A percentile compares a stretch with the other conserved stretches of the same genome.
Conservation (phyloP, 2,888 invertebrate species). For the Diplazon laetatorius region DNA sequence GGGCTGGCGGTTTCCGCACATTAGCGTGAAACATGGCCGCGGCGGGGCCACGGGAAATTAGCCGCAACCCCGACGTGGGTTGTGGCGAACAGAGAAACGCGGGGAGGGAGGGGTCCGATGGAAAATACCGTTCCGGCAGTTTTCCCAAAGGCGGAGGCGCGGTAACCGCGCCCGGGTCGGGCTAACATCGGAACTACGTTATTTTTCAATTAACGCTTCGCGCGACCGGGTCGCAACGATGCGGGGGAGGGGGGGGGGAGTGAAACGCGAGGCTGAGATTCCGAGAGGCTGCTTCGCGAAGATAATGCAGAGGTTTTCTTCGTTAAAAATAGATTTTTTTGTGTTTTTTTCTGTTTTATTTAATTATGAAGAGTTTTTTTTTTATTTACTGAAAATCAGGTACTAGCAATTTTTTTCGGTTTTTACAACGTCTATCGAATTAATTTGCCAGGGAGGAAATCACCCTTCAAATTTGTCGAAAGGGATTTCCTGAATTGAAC, state of each 20-base stretch:
- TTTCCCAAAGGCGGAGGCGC: slow-evolving; percentile 53
- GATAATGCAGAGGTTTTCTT: slow-evolving; percentile 1
- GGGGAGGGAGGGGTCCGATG: too few relatives aligned
- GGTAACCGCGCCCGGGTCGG: slow-evolving; percentile 25
- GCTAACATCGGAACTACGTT: slow-evolving; percentile 43
- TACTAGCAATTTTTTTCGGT: too few relatives aligned
- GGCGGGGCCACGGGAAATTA: slow-evolving; percentile 62
- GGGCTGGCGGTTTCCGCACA: slow-evolving; percentile 62
- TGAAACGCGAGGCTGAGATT: slow-evolving; percentile 29
- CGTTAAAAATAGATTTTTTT: too few relatives aligned
- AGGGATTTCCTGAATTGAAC: too few relatives aligned
- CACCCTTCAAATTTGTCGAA: neutral
- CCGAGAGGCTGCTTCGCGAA: slow-evolving; percentile 3
- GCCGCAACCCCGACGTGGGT: slow-evolving; percentile 57
- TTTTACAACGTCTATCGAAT: too few relatives aligned
- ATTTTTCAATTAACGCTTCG: slow-evolving; percentile 62
- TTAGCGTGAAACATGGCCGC: slow-evolving; percentile 65
- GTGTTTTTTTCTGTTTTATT: too few relatives aligned
- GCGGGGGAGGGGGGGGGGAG: slow-evolving; percentile 27
- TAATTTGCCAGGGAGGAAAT: too few relatives aligned
- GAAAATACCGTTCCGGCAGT: slow-evolving; percentile 51
- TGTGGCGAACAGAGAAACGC: slow-evolving; percentile 37
- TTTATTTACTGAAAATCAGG: too few relatives aligned
- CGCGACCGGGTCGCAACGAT: slow-evolving; percentile 9
- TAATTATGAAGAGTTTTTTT: too few relatives aligned